Base-by-base conservation (phyloP, 2,888 invertebrate species). In the Euzophera pinguis region DNA sequence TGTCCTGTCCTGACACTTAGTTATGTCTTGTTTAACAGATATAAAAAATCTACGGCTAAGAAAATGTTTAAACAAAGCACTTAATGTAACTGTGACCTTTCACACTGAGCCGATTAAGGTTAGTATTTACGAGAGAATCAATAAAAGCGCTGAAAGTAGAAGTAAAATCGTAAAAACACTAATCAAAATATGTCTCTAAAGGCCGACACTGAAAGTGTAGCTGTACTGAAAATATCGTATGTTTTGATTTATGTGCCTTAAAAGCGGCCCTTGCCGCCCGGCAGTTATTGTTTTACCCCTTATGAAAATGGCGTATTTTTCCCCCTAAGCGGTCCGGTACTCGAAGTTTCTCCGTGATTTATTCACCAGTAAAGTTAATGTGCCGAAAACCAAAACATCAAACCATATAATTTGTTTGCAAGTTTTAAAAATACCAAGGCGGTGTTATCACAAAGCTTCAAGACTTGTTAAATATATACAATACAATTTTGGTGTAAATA, bases 181-280 rank as follows among this genome's bases (percentile, higher is more conserved):
- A 84, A 87, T 85, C 81, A 79, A 12, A 35, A 78, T 73, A 75
- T 82, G 80, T 79, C 81, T 75, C 73, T 68, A 78, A 75, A 81
- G 80, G 77, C 75, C 75, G 70, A 70, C 62, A 73, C 73, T 63
- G 76, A 81, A 83, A 81, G 78, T 78, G 78, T 75, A 75, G 77
- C 72, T 75, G 71, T 73, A 71, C 78, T 72, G 76, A 80, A 81
- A 84, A 84, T 84, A 85, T 84, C 80, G 79, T 73, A 75, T 82
- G 79, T 81, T 86, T 80, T 89, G 87, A 88, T 89, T 89, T 89
- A 89, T 85, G 83, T 78, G 71, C 77, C 84, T 83, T 84, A 84
- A 87, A 87, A 81, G 77, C 82, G 80, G 78, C 79, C 85, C 83
- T 79, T 78, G 81, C 75, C 75, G 65, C 75, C 81, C 78, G 77